Evolutionary conservation across 1,140 invertebrate species (phyloP), one percentile per base, ranked within the genome.

Genomic region (Pogonognathellus flavescens): DNA sequence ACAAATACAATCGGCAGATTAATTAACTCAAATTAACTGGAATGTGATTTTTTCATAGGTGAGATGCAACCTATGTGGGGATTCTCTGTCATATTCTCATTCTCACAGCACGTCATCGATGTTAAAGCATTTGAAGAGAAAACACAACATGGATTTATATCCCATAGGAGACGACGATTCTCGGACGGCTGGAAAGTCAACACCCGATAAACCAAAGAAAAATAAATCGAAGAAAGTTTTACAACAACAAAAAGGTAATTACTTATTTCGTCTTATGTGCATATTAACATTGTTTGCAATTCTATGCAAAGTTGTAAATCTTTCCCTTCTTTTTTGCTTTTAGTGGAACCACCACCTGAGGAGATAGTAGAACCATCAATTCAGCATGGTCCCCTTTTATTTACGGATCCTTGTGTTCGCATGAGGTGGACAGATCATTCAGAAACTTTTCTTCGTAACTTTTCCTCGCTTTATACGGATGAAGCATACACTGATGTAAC

Each of bases 401-500:
- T 87, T 83, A 84, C 55, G 14, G 86, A 87, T 53, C 60, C 80
- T 16, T 85, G 87, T 76, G 85, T 87, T 20, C 66, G 85, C 5
- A 87, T 87, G 87, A 87, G 62, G 59, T 87, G 87, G 87, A 84
- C 85, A 25, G 87, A 87, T 85, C 85, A 87, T 60, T 84, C 84
- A 1, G 87, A 87, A 49, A 83, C 85, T 31, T 86, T 87, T 81
- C 60, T 87, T 14, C 22, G 83, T 0, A 82, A 59, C 13, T 87
- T 87, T 62, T 70, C 82, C 18, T 59, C 57, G 0, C 13, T 87
- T 6, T 87, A 87, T 31, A 66, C 55, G 6, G 85, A 86, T 41
- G 84, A 87, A 66, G 31, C 66, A 22, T 87, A 87, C n/a, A 86
- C 84, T 5, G 87, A 87, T 62, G 82, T 84, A 7, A 87, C 87